A percentile compares a stretch with the other conserved stretches of the same genome.
These are phyloP conservation scores for Poeciliopsis turrubarensis DNA, from an alignment of 2,113 vertebrate genomes.

Conservation along the genomic window DNA sequence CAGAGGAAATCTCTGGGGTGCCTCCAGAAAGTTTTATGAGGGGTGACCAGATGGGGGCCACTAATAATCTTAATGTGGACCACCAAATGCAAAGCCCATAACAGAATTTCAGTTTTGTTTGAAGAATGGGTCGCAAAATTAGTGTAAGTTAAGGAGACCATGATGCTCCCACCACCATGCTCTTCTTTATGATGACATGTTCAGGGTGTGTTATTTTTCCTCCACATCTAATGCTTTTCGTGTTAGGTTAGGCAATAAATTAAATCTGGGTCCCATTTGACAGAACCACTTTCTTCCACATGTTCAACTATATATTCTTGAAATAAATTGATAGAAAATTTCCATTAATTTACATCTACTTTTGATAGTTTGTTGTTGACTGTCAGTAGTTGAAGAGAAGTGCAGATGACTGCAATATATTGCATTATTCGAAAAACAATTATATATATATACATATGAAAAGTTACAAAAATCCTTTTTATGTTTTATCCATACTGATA, in stretches of 20 bases:
- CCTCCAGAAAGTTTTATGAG: not conserved
- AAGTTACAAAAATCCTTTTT: not conserved
- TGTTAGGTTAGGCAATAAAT: too few relatives aligned
- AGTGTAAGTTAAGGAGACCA: too few relatives aligned
- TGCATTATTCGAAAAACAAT: not conserved
- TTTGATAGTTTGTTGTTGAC: not conserved
- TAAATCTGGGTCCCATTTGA: too few relatives aligned
- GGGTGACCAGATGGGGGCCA: not conserved
- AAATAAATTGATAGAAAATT: too few relatives aligned
- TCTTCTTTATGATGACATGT: too few relatives aligned
- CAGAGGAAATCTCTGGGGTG: not conserved
- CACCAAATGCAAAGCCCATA: not conserved
- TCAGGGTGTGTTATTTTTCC: too few relatives aligned
- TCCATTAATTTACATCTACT: not conserved
- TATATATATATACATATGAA: not conserved
- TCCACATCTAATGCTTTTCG: too few relatives aligned
- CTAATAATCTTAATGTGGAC: not conserved
- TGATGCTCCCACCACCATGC: too few relatives aligned
- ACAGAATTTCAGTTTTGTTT: not conserved
- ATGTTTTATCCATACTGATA: not conserved
- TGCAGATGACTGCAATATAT: not conserved
- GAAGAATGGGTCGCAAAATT: too few relatives aligned
- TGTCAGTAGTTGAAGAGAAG: not conserved
- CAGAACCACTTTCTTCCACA: too few relatives aligned
- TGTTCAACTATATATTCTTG: too few relatives aligned